Evolutionary conservation across 2,797 vertebrate species (phyloP).

Genomic region (Rhabdomys pumilio): DNA sequence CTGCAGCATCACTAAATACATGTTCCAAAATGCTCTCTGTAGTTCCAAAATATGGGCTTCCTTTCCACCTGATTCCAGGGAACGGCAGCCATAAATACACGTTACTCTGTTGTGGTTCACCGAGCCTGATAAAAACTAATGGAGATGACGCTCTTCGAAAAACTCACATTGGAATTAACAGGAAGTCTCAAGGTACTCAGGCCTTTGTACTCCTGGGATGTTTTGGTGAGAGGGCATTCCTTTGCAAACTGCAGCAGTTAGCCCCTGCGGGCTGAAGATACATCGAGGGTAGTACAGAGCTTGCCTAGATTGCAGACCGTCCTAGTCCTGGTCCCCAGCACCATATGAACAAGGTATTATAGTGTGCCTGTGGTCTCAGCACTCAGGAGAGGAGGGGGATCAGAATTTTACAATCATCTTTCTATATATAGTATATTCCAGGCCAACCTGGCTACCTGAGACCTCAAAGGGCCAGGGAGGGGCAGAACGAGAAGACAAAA

Average conservation of each 20-base stretch:
- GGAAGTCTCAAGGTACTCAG: neutral
- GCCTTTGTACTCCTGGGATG: neutral
- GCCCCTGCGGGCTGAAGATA: too few species aligned
- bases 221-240: neutral
- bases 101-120: neutral
- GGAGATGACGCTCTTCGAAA: neutral
- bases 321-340: neutral
- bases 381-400: neutral
- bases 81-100: neutral
- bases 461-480: neutral
- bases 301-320: neutral
- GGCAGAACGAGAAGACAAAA: neutral
- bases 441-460: neutral
- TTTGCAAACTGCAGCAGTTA: neutral
- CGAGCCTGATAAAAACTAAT: neutral
- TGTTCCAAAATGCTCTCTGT: neutral
- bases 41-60: neutral
- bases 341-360: neutral
- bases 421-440: neutral
- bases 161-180: neutral
- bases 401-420: neutral
- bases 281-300: too few species aligned
- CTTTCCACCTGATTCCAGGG: neutral
- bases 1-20: neutral
- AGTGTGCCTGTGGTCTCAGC: neutral